Percentiles rank a stretch among this genome's conserved stretches.
Evolutionary conservation across 2,888 invertebrate genomes (phyloP).

Genomic region (Epirrhoe tristata): DNA sequence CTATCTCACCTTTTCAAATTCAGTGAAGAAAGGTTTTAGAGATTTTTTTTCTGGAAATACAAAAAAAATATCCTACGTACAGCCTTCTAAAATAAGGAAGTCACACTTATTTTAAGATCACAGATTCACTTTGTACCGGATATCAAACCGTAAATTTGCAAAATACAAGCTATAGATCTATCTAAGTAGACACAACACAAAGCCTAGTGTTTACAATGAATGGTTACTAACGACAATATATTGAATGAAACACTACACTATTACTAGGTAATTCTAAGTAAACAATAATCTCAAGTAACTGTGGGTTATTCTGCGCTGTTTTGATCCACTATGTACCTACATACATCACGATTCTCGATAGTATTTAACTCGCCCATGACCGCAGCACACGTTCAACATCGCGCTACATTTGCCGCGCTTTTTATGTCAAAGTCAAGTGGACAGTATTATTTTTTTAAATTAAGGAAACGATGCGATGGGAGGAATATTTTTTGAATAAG

Average conservation of each 20-base stretch:
- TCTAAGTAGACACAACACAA: no score
- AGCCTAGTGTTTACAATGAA: not conserved
- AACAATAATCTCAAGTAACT: conserved; percentile 15
- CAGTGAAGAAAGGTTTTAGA: no score
- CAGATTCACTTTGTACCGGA: no score
- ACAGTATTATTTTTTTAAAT: conserved; percentile 30
- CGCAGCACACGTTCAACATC: conserved; percentile 36
- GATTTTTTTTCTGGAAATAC: no score
- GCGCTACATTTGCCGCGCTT: conserved; percentile 36
- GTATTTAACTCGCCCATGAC: conserved; percentile 38
- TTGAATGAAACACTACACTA: conserved; percentile 27
- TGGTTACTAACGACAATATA: conserved; percentile 12
- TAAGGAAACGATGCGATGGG: conserved; percentile 1
- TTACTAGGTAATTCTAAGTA: conserved; percentile 16
- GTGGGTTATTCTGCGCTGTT: conserved; percentile 15
- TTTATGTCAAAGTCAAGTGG: conserved; percentile 33
- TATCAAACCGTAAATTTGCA: no score
- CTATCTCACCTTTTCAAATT: no score
- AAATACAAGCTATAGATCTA: no score
- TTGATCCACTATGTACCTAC: conserved; percentile 14
- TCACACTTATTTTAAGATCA: no score
- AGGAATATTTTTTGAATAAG: conserved; percentile 1
- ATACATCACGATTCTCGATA: conserved; percentile 25
- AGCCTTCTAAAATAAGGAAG: no score
- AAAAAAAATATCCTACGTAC: no score